Percentiles rank a stretch among this genome's conserved stretches.
phyloP scores from a whole-genome alignment of 2,113 vertebrate species.

The Archilochus colubris region DNA sequence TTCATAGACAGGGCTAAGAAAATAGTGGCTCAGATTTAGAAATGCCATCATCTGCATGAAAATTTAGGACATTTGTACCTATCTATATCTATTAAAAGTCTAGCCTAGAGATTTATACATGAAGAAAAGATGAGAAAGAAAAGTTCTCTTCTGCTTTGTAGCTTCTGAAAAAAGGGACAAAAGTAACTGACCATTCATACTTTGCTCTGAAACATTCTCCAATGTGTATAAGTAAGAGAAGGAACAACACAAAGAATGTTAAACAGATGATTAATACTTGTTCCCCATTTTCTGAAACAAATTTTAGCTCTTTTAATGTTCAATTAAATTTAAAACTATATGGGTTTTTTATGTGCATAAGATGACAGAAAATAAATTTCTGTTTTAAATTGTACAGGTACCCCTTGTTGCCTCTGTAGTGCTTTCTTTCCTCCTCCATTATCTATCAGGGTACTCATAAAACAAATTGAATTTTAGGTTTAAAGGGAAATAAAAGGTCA shows the following conservation, averaged over 20 bases:
- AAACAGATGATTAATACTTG: not conserved
- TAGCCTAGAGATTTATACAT: not conserved
- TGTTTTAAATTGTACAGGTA: not conserved
- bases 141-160: not conserved
- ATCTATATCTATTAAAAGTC: not conserved
- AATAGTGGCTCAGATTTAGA: not conserved
- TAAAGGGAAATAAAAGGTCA: not conserved
- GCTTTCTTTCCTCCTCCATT: not conserved
- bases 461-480: slow-evolving; percentile 23
- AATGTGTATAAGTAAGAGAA: fast-evolving
- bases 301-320: not conserved
- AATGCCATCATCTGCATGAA: not conserved
- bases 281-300: not conserved
- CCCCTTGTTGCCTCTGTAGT: not conserved
- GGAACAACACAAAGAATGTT: not conserved
- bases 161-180: not conserved
- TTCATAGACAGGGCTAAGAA: not conserved
- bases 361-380: not conserved
- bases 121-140: not conserved
- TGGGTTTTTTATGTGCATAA: fast-evolving
- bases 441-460: not conserved
- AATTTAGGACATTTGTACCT: not conserved
- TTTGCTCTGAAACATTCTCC: not conserved
- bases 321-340: not conserved
- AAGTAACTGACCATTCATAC: not conserved